These are phyloP conservation scores for Phalloptychus januarius DNA, from an alignment of 2,797 vertebrate species.

Conservation along the genomic window DNA sequence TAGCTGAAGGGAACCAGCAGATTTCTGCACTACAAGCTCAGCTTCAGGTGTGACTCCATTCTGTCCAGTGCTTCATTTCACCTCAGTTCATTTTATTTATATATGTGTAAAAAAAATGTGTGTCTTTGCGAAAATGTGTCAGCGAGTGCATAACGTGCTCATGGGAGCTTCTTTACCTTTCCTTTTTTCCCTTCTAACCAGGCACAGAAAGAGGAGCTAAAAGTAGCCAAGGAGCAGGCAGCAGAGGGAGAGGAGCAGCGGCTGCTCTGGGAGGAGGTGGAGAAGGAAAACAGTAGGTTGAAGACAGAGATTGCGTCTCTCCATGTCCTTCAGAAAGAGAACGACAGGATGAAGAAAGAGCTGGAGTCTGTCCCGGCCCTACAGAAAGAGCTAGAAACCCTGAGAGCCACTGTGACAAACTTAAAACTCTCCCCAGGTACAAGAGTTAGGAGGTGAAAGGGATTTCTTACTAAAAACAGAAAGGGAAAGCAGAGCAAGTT, in stretches of 20 bases:
- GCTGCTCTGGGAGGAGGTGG: constrained; percentile 55
- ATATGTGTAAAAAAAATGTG: constrained; percentile 14
- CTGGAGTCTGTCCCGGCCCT: constrained; percentile 77
- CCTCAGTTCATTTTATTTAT: background rate
- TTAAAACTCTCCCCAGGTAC: constrained; percentile 69
- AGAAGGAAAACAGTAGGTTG: constrained; percentile 84
- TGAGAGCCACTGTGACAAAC: constrained; percentile 70
- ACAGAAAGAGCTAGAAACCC: constrained; percentile 82
- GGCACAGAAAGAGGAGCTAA: constrained; percentile 88
- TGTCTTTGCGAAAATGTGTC: constrained; percentile 24
- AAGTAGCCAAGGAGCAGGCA: constrained; percentile 70
- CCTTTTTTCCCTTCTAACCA: constrained; percentile 46
- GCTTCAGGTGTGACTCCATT: constrained; percentile 83
- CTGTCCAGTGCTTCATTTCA: constrained; percentile 30
- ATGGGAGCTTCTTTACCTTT: constrained; percentile 22
- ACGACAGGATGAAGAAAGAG: constrained; percentile 81
- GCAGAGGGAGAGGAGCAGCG: constrained; percentile 75
- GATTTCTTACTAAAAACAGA: constrained; percentile 16
- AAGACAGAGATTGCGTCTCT: constrained; percentile 79
- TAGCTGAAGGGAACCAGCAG: constrained; percentile 85
- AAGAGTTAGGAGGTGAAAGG: constrained; percentile 27
- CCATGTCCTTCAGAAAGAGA: constrained; percentile 81
- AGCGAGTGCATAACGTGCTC: constrained; percentile 33
- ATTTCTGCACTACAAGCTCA: constrained; percentile 86
- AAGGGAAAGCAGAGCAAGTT: constrained; percentile 1